Percentiles rank a stretch among this genome's conserved stretches.
phyloP scores from a whole-genome alignment of 2,113 vertebrate genomes.

The Tamias sibiricus region DNA sequence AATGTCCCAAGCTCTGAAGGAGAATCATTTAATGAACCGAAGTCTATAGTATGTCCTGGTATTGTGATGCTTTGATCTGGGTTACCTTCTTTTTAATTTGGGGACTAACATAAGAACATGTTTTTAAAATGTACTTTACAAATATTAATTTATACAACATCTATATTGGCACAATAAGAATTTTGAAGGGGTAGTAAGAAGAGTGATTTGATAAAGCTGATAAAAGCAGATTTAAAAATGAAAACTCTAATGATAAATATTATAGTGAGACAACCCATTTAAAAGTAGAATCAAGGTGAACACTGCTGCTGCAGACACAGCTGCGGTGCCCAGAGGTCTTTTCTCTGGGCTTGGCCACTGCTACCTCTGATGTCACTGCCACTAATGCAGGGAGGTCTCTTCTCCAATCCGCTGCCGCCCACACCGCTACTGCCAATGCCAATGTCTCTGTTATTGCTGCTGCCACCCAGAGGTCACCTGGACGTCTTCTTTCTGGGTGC shows the following conservation, averaged over 20 bases:
- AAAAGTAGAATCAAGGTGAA: background rate
- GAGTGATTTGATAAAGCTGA: background rate
- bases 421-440: too few relatives aligned
- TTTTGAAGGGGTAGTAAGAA: background rate
- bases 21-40: background rate
- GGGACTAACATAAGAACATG: background rate
- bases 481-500: too few relatives aligned
- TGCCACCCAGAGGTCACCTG: too few relatives aligned
- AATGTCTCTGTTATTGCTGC: too few relatives aligned
- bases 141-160: background rate
- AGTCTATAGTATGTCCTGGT: background rate
- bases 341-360: too few relatives aligned
- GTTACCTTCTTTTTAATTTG: background rate
- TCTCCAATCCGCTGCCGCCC: too few relatives aligned
- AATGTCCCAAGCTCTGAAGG: background rate
- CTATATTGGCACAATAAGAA: background rate
- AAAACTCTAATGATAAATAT: background rate
- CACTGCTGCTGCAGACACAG: too few relatives aligned
- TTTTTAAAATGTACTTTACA: background rate
- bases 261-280: background rate
- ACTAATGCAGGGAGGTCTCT: too few relatives aligned
- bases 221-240: constrained; percentile 20
- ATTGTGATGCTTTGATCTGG: background rate
- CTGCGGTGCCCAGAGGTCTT: too few relatives aligned
- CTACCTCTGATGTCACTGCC: too few relatives aligned